phyloP scores from a whole-genome alignment of 2,113 vertebrate species.

The Petromus typicus region DNA sequence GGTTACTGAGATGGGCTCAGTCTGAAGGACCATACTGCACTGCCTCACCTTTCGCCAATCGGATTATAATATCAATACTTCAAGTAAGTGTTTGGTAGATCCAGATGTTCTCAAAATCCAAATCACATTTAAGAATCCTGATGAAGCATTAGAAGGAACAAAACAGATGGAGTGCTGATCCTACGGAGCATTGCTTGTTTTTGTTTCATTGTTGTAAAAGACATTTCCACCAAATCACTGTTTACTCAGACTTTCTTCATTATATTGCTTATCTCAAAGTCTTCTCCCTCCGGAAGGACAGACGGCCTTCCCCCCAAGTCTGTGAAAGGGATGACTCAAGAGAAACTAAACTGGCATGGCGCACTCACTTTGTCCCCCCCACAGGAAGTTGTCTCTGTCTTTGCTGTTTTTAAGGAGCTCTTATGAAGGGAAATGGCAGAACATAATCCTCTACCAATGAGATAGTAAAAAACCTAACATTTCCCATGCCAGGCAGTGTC shows the following conservation, averaged over 20 bases:
- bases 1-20: not conserved
- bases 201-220: not conserved
- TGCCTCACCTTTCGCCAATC: not conserved
- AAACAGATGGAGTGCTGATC: conserved; percentile 54
- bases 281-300: conserved; percentile 19
- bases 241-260: conserved; percentile 44
- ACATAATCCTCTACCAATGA: not conserved
- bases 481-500: not conserved
- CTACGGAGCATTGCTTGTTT: conserved; percentile 11
- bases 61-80: conserved; percentile 49
- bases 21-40: not conserved
- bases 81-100: conserved; percentile 41
- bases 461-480: not conserved
- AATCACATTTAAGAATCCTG: conserved; percentile 15
- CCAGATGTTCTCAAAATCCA: conserved; percentile 65
- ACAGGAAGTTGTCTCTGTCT: not conserved
- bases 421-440: not conserved
- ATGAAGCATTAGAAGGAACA: conserved; percentile 43
- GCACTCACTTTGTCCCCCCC: not conserved
- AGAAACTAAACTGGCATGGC: not conserved
- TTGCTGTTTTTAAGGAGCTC: not conserved
- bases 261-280: not conserved
- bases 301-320: not conserved
- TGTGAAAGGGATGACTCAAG: not conserved
- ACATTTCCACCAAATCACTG: not conserved